Conservation (phyloP, 2,888 invertebrate species). For the Galerucella nymphaeae region DNA sequence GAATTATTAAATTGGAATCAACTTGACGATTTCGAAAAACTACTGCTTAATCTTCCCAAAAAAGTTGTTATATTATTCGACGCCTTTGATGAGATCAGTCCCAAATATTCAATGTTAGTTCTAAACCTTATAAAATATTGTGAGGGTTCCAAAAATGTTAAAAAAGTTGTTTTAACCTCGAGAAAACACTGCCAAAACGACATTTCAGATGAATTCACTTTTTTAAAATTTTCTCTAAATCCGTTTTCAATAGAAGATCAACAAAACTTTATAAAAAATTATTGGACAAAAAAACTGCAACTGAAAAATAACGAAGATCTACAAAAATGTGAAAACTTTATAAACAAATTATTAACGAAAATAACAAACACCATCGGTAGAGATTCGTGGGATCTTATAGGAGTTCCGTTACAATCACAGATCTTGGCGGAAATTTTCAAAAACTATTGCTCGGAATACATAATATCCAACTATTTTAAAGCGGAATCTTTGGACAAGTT, state of each 20-base stretch:
- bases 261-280: no score
- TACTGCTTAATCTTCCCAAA: background rate
- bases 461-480: background rate
- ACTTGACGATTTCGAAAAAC: background rate
- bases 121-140: conserved; percentile 1
- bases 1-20: background rate
- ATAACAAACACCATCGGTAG: background rate
- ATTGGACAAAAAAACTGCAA: no score
- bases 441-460: conserved; percentile 11
- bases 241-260: no score
- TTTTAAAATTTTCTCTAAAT: no score
- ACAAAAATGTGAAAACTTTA: background rate
- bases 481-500: no score
- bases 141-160: background rate
- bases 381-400: background rate
- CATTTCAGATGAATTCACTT: background rate
- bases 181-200: conserved; percentile 3
- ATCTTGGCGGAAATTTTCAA: conserved; percentile 30
- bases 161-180: conserved; percentile 26
- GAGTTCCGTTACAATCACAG: conserved; percentile 22
- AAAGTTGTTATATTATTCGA: conserved; percentile 21
- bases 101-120: conserved; percentile 17
- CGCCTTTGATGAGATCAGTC: conserved; percentile 29
- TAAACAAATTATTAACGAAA: background rate
- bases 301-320: no score